These are phyloP conservation scores for Temnothorax nylanderi DNA, from an alignment of 1,140 invertebrate species.

Conservation along the genomic window DNA sequence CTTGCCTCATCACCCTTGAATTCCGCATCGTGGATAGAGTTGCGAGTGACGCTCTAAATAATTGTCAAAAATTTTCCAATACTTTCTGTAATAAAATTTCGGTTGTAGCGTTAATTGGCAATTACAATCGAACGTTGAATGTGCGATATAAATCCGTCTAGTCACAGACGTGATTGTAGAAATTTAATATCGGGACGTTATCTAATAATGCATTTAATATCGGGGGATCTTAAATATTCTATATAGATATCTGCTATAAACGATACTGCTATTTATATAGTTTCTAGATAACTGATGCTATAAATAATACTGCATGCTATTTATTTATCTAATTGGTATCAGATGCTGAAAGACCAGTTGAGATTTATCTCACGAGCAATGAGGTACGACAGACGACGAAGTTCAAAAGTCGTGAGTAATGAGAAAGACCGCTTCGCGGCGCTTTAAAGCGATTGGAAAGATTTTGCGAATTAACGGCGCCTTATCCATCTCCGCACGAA, in stretches of 20 bases:
- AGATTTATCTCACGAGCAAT: not conserved
- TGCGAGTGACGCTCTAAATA: not conserved
- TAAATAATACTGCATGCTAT: not conserved
- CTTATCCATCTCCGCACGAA: constrained; percentile 12
- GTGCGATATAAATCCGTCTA: too few relatives aligned
- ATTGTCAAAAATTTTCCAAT: not conserved
- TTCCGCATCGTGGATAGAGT: not conserved
- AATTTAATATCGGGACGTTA: not conserved
- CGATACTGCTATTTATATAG: not conserved
- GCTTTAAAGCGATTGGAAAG: constrained; percentile 22
- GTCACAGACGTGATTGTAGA: too few relatives aligned
- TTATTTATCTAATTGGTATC: constrained; percentile 1
- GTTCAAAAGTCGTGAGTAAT: not conserved
- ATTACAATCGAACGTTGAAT: not conserved
- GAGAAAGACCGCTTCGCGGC: not conserved
- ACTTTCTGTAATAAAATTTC: not conserved
- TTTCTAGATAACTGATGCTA: too few relatives aligned
- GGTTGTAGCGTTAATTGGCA: too few relatives aligned
- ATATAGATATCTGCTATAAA: not conserved
- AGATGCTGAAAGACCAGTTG: not conserved
- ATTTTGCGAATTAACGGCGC: not conserved
- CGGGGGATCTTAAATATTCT: too few relatives aligned
- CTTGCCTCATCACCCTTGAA: constrained; percentile 24
- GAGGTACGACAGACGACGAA: not conserved
- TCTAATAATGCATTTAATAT: not conserved